Evolutionary conservation across 1,140 invertebrate genomes (phyloP), one percentile per base, ranked within the genome.

Genomic region (Neotoxoptera formosana): DNA sequence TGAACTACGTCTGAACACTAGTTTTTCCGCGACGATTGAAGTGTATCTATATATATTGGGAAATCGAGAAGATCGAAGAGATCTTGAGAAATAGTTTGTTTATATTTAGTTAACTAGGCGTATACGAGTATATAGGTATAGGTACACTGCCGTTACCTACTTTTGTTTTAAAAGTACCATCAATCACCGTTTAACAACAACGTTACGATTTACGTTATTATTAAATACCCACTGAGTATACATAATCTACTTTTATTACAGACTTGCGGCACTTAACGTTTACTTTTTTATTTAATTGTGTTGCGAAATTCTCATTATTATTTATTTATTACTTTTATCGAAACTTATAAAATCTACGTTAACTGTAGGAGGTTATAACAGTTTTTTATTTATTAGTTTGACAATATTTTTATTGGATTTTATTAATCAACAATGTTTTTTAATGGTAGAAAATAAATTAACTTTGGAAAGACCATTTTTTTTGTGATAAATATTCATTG

Each of bases 321-420:
- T 76, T 76, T 76, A 76, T 76, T 76, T 83, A 83, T 36, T 20
- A 36, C 34, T 21, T 23, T 36, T 23, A 36, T 21, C 23, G 36
- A 83, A 83, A 83, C 17, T 36, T 20, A 83, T 21, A 21, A 83
- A 83, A 83, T 45, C 36, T 84, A 84, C 23, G 4, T 84, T 30
- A 84, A 45, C 45, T 25, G 36, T 84, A 45, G 7, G 7, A n/a
- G 47, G 30, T 3, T 25, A 14, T n/a, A n/a, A 87, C 47, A 34
- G 23, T 47, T 41, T 30, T 87, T 87, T n/a, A 87, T 87, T 48
- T 48, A 21, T 47, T n/a, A 48, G 30, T 48, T 83, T 48, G 1
- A 87, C 25, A n/a, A 87, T n/a, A 87, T 51, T 87, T 48, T 87
- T 34, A 51, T 87, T n/a, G 86, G 30, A 87, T 87, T 87, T 48